Evolutionary conservation across 2,113 vertebrate genomes (phyloP).

Genomic region (Hemichromis elongatus): DNA sequence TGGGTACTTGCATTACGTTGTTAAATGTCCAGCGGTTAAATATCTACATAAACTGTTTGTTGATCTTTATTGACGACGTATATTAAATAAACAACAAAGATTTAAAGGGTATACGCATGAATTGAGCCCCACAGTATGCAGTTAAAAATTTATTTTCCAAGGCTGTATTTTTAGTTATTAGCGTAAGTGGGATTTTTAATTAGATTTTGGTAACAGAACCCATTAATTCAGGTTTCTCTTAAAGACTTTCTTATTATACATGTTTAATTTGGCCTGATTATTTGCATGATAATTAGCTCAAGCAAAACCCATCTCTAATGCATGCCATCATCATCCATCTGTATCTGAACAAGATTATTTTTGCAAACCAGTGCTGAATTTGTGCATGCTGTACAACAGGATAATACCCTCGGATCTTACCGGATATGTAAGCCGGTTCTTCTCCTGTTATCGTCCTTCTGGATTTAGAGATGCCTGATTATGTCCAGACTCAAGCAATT

Average conservation of each 20-base stretch:
- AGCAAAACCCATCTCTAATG: not conserved
- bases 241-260: not conserved
- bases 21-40: not conserved
- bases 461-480: conserved; percentile 51
- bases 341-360: not conserved
- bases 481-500: conserved; percentile 46
- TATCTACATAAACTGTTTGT: not conserved
- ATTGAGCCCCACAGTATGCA: not conserved
- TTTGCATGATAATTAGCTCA: not conserved
- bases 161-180: not conserved
- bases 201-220: not conserved
- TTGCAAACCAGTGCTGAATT: not conserved
- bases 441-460: conserved; percentile 33
- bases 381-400: not conserved
- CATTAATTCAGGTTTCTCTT: not conserved
- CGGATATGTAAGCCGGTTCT: conserved; percentile 26
- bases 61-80: not conserved
- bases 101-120: not conserved
- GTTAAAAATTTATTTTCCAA: not conserved
- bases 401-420: conserved; percentile 21
- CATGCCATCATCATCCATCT: not conserved
- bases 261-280: not conserved
- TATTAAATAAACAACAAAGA: not conserved
- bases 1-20: not conserved
- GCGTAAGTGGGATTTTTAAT: not conserved